A percentile compares a stretch with the other conserved stretches of the same genome.
Conservation (phyloP, 1,140 invertebrate species). For the Hycleus cichorii region DNA sequence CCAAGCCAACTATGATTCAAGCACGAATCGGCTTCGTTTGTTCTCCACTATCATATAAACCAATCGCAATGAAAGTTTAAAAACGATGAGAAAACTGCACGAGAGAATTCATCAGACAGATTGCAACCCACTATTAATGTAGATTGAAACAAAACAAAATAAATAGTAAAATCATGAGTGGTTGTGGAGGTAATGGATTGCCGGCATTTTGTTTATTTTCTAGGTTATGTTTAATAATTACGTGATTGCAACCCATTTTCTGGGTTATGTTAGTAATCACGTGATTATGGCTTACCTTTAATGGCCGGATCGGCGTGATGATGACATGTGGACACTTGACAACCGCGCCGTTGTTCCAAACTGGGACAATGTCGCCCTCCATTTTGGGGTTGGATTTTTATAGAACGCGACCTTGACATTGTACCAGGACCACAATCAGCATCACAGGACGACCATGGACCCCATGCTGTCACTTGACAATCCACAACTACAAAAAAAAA, state of each 20-base stretch:
- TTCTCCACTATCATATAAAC: too few relatives aligned
- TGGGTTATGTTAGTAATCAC: too few relatives aligned
- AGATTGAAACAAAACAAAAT: background rate
- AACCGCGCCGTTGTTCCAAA: constrained; percentile 62
- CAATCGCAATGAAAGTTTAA: too few relatives aligned
- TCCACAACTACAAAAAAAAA: constrained; percentile 58
- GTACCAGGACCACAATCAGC: constrained; percentile 66
- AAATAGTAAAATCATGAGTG: background rate
- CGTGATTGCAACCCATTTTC: too few relatives aligned
- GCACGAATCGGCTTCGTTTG: too few relatives aligned
- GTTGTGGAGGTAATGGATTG: too few relatives aligned
- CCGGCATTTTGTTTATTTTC: too few relatives aligned
- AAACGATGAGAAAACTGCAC: too few relatives aligned
- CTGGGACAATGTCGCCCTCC: constrained; percentile 70
- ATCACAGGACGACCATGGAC: constrained; percentile 67
- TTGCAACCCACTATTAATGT: background rate
- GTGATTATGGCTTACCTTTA: constrained; percentile 48
- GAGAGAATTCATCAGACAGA: too few relatives aligned
- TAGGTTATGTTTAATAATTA: too few relatives aligned
- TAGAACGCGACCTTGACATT: constrained; percentile 57
- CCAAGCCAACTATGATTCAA: too few relatives aligned
- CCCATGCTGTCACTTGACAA: constrained; percentile 69
- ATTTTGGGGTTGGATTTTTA: constrained; percentile 57
- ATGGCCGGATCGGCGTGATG: constrained; percentile 59
- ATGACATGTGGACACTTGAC: constrained; percentile 61